phyloP scores from a whole-genome alignment of 2,113 vertebrate species.

The Anoura caudifer region DNA sequence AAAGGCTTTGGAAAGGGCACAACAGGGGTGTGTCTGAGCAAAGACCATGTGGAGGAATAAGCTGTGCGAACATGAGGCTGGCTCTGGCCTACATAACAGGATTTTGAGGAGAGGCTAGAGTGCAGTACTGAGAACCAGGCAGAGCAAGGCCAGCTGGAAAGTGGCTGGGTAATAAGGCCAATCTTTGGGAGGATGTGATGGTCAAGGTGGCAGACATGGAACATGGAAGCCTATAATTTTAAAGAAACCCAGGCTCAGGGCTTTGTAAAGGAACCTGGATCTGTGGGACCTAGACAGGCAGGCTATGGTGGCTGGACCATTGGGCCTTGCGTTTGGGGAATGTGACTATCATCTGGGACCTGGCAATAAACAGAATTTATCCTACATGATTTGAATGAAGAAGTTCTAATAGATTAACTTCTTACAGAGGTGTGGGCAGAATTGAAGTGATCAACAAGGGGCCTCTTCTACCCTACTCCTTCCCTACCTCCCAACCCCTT shows the following conservation, averaged over 20 bases:
- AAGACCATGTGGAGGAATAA: background rate
- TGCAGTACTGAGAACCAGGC: background rate
- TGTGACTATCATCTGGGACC: background rate
- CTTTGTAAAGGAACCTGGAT: background rate
- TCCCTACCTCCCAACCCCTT: no score
- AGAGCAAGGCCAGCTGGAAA: background rate
- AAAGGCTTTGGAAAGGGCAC: background rate
- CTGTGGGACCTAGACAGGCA: background rate
- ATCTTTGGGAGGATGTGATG: background rate
- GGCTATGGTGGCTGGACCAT: background rate
- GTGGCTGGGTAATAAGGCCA: background rate
- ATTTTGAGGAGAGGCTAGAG: background rate
- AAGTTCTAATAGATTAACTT: background rate
- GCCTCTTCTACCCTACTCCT: background rate
- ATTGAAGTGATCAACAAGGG: background rate
- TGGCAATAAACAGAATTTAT: background rate
- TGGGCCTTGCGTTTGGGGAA: background rate
- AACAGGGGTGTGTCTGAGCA: background rate
- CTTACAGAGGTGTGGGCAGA: background rate
- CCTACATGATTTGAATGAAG: background rate
- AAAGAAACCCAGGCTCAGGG: background rate
- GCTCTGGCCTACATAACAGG: background rate
- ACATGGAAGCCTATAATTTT: background rate
- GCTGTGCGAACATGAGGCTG: background rate
- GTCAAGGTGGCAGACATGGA: background rate